A percentile compares a stretch with the other conserved stretches of the same genome.
Conservation (phyloP, 2,888 invertebrate species). For the Apodemia mormo region DNA sequence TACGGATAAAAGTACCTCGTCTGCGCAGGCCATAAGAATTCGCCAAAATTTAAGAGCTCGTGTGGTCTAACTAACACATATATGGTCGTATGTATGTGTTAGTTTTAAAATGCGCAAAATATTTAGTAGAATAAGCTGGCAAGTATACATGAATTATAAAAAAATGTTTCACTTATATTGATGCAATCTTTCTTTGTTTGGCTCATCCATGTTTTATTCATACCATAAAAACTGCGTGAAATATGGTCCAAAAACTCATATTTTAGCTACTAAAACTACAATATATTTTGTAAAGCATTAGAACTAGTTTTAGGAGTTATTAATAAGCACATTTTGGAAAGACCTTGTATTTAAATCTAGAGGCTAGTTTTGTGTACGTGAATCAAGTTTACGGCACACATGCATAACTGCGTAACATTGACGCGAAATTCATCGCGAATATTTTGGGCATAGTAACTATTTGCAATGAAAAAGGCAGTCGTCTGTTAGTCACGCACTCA, state of each 20-base stretch:
- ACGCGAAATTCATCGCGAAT: slow-evolving; percentile 67
- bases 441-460: slow-evolving; percentile 79
- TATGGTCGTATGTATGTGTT: too few species aligned
- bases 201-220: neutral
- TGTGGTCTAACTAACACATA: too few species aligned
- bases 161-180: too few species aligned
- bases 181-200: too few species aligned
- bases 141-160: too few species aligned
- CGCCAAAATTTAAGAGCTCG: too few species aligned
- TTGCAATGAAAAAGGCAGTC: slow-evolving; percentile 73
- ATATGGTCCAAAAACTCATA: neutral
- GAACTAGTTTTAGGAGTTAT: slow-evolving; percentile 4
- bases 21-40: too few species aligned
- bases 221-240: neutral
- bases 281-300: neutral
- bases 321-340: neutral
- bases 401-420: slow-evolving; percentile 57
- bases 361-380: slow-evolving; percentile 14
- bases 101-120: too few species aligned
- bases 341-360: slow-evolving; percentile 16
- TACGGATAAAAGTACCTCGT: too few species aligned
- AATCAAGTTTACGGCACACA: slow-evolving; percentile 17
- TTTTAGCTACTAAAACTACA: neutral
- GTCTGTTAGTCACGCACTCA: slow-evolving; percentile 52
- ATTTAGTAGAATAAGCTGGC: too few species aligned